Evolutionary conservation across 53 echinoderm and acorn worm species (phyloP).

Genomic region (Stichopus horrens): DNA sequence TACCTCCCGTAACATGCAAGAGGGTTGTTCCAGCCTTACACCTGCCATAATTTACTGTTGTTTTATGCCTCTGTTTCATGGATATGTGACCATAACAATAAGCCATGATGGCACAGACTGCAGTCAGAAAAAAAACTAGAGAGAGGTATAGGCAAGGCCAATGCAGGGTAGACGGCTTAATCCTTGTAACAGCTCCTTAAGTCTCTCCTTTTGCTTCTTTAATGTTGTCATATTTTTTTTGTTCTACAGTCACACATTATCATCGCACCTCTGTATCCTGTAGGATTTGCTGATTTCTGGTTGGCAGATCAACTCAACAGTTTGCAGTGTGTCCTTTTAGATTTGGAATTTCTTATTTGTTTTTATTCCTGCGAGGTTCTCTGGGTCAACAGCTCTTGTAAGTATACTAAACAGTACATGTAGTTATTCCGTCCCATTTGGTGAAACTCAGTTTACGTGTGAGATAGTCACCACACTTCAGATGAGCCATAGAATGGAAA

Average conservation of each 20-base stretch:
- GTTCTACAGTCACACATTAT: constrained; percentile 70
- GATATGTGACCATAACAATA: no score
- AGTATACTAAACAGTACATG: background rate
- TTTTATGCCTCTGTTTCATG: no score
- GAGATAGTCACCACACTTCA: no score
- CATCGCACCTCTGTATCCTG: constrained; percentile 87
- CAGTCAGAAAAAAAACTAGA: no score
- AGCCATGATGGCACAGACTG: no score
- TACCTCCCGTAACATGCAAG: no score
- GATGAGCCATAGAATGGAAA: no score
- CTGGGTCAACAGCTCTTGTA: constrained; percentile 32
- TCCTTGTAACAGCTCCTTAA: background rate
- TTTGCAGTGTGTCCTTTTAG: constrained; percentile 76
- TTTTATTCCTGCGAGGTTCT: constrained; percentile 71
- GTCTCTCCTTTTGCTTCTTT: background rate
- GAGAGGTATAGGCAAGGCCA: no score
- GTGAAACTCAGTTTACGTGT: no score
- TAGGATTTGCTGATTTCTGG: constrained; percentile 99
- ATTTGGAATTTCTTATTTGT: constrained; percentile 90
- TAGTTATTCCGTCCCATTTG: no score
- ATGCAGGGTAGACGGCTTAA: background rate
- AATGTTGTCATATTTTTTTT: constrained; percentile 26
- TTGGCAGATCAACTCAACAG: constrained; percentile 98
- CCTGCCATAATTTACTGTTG: no score
- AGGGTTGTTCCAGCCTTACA: no score